phyloP scores from a whole-genome alignment of 2,888 invertebrate genomes.

The Dryococelus australis region DNA sequence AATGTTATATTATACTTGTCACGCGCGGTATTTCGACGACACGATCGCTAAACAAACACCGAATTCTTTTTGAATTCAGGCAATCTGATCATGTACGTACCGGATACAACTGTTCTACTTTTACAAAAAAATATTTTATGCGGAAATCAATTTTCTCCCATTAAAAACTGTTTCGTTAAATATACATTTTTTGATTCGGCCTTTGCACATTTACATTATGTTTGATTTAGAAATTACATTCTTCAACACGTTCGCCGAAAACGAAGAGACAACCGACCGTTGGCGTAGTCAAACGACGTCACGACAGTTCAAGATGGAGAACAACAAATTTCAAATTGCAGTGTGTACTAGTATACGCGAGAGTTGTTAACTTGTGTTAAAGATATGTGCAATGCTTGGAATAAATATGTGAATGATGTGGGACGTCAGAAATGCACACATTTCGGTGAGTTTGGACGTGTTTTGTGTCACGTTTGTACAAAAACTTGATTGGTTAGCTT shows the following conservation, averaged over 20 bases:
- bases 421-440: not conserved
- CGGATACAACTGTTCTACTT: not conserved
- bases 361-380: not conserved
- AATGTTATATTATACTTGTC: no score
- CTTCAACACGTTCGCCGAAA: not conserved
- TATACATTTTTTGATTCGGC: not conserved
- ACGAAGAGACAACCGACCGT: not conserved
- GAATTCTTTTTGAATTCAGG: not conserved
- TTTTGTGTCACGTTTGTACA: not conserved
- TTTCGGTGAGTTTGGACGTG: not conserved
- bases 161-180: not conserved
- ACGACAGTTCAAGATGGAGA: not conserved
- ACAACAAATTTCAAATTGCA: not conserved
- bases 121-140: not conserved
- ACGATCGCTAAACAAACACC: not conserved
- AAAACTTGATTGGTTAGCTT: constrained; percentile 40
- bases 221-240: not conserved
- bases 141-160: not conserved
- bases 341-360: not conserved
- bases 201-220: not conserved
- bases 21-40: no score
- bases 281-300: not conserved
- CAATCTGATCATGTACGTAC: not conserved
- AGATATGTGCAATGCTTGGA: not conserved
- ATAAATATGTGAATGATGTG: not conserved